Base-by-base conservation (phyloP, 2,888 invertebrate genomes). In the Spicauda simplicius region DNA sequence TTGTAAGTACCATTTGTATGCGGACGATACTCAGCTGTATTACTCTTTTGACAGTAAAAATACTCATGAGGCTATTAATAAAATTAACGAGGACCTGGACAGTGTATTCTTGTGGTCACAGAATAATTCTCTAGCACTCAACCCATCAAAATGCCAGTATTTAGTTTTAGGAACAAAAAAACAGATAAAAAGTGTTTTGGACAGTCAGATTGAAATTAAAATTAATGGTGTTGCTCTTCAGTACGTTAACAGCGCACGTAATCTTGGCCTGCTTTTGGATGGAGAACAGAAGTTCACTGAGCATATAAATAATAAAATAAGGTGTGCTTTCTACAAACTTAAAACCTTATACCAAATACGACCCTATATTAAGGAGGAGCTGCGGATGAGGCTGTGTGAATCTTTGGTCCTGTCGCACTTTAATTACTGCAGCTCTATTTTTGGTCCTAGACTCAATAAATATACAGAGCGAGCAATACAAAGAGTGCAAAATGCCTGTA, bases 201-300 rank as follows among this genome's bases (percentile, higher is more conserved):
- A 53, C 20, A 14, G 14, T 14, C 12, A 58, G 1, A 16, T 11
- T 12, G 33, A 20, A 45, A n/a, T 65, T 16, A 64, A 37, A 52
- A 64, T 64, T 2, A 58, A 65, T 52, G 25, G 45, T 14, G 20
- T 41, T 7, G 53, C 7, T 10, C 12, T 65, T 8, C 20, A 64
- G 37, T 37, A 58, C 16, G 50, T 50, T 1, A 2, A 11, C 5
- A 52, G 20, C 11, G 65, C 58, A 12, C 53, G 59, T 8, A 65
- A 65, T 6, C 45, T 65, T 1, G 65, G 65, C 16, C 20, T 64
- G 8, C 58, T 64, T 1, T 50, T 58, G 12, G 64, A 64, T 19
- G 57, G 52, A n/a, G n/a, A 64, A 25, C 64, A 64, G 53, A 64
- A 64, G 12, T 64, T 62, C 41, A n/a, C 20, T 11, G 62, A 62